Conservation (phyloP, 2,888 invertebrate species). For the Mayetiola destructor region DNA sequence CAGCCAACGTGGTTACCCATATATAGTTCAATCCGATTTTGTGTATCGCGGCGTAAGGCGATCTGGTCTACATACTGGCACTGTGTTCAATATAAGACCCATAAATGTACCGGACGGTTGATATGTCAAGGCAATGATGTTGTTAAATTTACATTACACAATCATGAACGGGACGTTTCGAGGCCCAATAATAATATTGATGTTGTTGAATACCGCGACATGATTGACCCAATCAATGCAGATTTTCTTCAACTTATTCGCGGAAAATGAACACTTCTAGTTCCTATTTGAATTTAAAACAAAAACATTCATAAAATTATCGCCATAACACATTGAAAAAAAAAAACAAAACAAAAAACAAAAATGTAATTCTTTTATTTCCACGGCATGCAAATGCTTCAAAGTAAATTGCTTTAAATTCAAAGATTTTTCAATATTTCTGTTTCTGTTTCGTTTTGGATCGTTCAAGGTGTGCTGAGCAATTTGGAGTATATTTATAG, state of each 20-base stretch:
- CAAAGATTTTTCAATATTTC: neutral
- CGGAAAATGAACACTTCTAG: no score
- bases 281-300: no score
- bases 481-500: constrained; percentile 26
- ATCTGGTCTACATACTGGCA: constrained; percentile 17
- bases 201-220: constrained; percentile 5
- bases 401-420: neutral
- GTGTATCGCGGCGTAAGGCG: constrained; percentile 18
- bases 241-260: no score
- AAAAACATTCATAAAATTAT: no score
- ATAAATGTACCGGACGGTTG: constrained; percentile 17
- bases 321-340: no score
- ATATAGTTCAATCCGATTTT: constrained; percentile 15
- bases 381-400: neutral
- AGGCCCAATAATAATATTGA: neutral
- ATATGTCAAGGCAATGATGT: constrained; percentile 16
- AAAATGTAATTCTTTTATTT: neutral
- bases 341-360: neutral
- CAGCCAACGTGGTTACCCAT: constrained; percentile 18
- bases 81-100: constrained; percentile 16
- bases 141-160: constrained; percentile 16
- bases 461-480: constrained; percentile 17
- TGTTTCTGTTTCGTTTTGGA: neutral
- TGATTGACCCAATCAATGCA: neutral
- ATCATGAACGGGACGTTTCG: constrained; percentile 14